Evolutionary conservation across 1,140 invertebrate species (phyloP).

Genomic region (Aphelenchoides fujianensis): DNA sequence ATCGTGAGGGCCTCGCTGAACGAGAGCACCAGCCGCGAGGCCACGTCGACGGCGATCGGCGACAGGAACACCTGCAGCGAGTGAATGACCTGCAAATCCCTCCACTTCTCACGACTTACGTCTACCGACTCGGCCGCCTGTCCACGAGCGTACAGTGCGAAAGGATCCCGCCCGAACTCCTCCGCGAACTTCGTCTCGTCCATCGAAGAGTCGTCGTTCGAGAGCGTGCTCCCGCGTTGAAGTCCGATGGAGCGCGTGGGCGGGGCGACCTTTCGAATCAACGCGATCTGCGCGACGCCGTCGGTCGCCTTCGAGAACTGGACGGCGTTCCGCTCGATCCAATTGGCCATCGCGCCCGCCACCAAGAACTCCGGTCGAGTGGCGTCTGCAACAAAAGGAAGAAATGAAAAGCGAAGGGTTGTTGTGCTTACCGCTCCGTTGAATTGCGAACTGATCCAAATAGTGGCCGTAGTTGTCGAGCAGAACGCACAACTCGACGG

Average conservation of each 20-base stretch:
- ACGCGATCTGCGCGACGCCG: slow-evolving; percentile 19
- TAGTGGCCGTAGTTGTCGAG: slow-evolving; percentile 16
- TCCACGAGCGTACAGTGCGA: slow-evolving; percentile 37
- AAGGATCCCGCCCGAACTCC: slow-evolving; percentile 32
- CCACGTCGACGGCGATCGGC: slow-evolving; percentile 39
- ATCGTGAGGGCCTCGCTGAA: slow-evolving; percentile 20
- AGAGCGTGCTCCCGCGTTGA: neutral
- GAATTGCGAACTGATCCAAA: slow-evolving; percentile 19
- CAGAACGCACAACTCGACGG: slow-evolving; percentile 4
- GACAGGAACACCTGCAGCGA: slow-evolving; percentile 45
- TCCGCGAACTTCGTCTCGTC: slow-evolving; percentile 5
- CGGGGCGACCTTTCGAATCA: slow-evolving; percentile 18
- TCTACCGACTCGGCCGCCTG: slow-evolving; percentile 32
- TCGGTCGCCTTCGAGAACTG: slow-evolving; percentile 16
- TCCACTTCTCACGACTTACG: too few relatives aligned
- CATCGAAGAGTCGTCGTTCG: slow-evolving; percentile 4
- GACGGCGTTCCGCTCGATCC: slow-evolving; percentile 27
- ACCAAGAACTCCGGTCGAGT: slow-evolving; percentile 23
- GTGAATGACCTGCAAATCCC: too few relatives aligned
- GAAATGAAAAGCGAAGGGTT: too few relatives aligned
- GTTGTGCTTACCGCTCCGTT: neutral
- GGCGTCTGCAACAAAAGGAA: too few relatives aligned
- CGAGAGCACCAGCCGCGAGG: slow-evolving; percentile 29
- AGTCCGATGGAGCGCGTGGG: neutral
- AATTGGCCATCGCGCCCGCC: slow-evolving; percentile 30